phyloP scores from a whole-genome alignment of 64 coral and sea anemone species.

The Stichodactyla mertensii region DNA sequence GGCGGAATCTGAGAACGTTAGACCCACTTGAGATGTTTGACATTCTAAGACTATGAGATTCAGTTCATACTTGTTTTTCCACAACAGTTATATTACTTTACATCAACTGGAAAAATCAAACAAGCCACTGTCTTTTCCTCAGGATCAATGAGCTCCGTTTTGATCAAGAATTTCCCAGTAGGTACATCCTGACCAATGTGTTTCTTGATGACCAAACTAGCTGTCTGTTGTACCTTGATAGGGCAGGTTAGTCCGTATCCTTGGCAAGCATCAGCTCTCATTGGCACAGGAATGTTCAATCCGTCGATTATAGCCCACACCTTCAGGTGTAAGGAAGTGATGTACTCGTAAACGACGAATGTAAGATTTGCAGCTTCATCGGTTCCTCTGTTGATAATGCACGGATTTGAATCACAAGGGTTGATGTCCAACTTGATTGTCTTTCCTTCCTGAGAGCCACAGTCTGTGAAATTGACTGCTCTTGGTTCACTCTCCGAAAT shows the following conservation, averaged over 20 bases:
- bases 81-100: neutral
- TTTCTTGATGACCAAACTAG: neutral
- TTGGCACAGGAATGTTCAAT: neutral
- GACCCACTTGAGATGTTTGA: too few species aligned
- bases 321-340: neutral
- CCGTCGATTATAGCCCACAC: neutral
- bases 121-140: slow-evolving; percentile 17
- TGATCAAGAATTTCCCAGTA: neutral
- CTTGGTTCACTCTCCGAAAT: neutral
- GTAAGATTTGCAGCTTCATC: slow-evolving; percentile 10
- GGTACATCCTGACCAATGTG: neutral
- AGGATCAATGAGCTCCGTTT: neutral
- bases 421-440: neutral
- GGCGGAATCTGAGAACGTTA: too few species aligned
- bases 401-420: slow-evolving; percentile 13
- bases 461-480: slow-evolving; percentile 12
- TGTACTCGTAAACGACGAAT: neutral
- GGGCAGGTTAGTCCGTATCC: slow-evolving; percentile 8
- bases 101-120: neutral
- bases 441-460: slow-evolving; percentile 20
- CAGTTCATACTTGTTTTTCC: neutral
- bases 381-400: slow-evolving; percentile 6
- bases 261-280: neutral
- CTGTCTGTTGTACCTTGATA: neutral
- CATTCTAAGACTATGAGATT: too few species aligned